Evolutionary conservation across 2,888 invertebrate genomes (phyloP).

Genomic region (Leptarthrus brevirostris): DNA sequence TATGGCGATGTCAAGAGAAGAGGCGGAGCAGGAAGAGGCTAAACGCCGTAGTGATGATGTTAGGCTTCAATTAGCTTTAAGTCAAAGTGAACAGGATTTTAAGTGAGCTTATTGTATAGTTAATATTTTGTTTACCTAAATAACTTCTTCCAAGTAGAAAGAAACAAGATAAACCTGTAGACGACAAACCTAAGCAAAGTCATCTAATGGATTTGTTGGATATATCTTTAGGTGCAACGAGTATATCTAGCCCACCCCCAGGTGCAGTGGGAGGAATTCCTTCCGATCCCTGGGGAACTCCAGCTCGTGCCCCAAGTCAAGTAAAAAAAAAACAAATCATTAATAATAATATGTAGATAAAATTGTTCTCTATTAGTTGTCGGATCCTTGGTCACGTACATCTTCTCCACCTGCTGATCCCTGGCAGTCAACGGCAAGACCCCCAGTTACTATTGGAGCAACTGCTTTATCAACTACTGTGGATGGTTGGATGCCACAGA

Average conservation of each 20-base stretch:
- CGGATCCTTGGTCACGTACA: slow-evolving; percentile 66
- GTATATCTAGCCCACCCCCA: slow-evolving; percentile 69
- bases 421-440: slow-evolving; percentile 62
- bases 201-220: slow-evolving; percentile 87
- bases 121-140: too few relatives aligned
- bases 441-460: slow-evolving; percentile 59
- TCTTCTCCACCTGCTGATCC: slow-evolving; percentile 65
- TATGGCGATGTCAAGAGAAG: slow-evolving; percentile 97
- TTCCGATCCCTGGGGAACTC: slow-evolving; percentile 82
- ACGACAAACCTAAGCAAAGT: slow-evolving; percentile 70
- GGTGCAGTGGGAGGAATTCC: slow-evolving; percentile 61
- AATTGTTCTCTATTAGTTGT: slow-evolving; percentile 56
- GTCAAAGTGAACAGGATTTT: slow-evolving; percentile 94
- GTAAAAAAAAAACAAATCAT: too few relatives aligned
- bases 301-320: slow-evolving; percentile 70
- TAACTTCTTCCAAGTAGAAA: not conserved
- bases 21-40: slow-evolving; percentile 96
- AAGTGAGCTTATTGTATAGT: slow-evolving; percentile 71
- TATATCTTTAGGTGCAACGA: slow-evolving; percentile 77
- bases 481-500: slow-evolving; percentile 61
- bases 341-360: too few relatives aligned
- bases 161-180: slow-evolving; percentile 31
- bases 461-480: slow-evolving; percentile 52
- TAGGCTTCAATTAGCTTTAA: slow-evolving; percentile 92
- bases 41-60: slow-evolving; percentile 95